Evolutionary conservation across 2,113 vertebrate species (phyloP).

Genomic region (Globicephala melas): DNA sequence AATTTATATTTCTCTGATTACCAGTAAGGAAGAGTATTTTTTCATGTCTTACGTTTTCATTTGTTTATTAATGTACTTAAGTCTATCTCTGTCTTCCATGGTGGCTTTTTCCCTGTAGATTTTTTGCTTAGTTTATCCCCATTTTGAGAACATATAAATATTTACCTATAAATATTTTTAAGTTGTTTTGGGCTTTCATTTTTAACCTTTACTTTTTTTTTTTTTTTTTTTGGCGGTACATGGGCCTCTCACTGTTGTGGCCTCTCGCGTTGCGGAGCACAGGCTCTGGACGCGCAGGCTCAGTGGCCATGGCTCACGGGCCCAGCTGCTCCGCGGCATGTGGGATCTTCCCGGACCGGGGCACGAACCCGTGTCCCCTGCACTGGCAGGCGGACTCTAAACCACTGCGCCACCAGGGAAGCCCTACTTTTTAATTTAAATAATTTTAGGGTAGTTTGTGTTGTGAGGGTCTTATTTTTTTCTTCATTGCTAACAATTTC

Average conservation of each 20-base stretch:
- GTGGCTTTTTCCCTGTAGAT: background rate
- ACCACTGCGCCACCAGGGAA: too few relatives aligned
- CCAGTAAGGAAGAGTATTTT: background rate
- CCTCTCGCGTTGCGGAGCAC: too few relatives aligned
- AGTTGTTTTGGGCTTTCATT: background rate
- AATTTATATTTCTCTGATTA: slow-evolving; percentile 16
- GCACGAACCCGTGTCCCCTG: too few relatives aligned
- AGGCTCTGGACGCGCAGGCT: rapidly evolving
- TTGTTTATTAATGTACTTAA: background rate
- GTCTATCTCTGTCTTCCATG: background rate
- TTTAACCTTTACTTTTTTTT: background rate
- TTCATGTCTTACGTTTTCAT: background rate
- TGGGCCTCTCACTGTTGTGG: too few relatives aligned
- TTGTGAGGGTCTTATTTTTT: background rate
- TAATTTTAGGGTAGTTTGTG: background rate
- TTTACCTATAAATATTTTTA: slow-evolving; percentile 9
- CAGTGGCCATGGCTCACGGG: too few relatives aligned
- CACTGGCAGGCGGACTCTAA: too few relatives aligned
- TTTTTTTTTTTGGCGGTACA: too few relatives aligned
- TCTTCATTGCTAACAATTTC: slow-evolving; percentile 1
- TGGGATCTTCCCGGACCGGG: too few relatives aligned
- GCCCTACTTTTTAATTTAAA: background rate
- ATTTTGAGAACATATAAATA: background rate
- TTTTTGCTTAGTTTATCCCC: background rate
- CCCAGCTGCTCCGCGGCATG: too few relatives aligned